Evolutionary conservation across 2,797 vertebrate genomes (phyloP).

Genomic region (Benthosema pterotum): DNA sequence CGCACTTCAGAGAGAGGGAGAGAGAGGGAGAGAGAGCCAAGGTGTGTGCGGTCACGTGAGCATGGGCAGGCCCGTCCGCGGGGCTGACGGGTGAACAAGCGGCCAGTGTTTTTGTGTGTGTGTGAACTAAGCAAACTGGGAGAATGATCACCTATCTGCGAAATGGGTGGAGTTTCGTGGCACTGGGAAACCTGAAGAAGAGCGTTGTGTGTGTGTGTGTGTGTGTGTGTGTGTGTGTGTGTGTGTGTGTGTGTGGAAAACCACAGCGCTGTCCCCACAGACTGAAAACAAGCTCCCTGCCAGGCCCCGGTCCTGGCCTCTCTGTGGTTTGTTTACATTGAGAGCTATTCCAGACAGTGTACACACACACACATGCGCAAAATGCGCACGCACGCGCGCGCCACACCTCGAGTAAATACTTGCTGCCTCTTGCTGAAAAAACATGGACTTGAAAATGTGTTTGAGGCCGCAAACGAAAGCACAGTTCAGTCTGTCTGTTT

Average conservation of each 20-base stretch:
- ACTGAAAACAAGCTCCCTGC: constrained; percentile 61
- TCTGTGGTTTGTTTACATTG: constrained; percentile 73
- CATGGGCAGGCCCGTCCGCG: no score
- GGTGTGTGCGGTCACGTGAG: constrained; percentile 22
- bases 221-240: no score
- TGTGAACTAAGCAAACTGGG: constrained; percentile 58
- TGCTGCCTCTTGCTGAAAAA: constrained; percentile 26
- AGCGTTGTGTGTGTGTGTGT: constrained; percentile 49
- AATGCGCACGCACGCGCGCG: constrained; percentile 35
- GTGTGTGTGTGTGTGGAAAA: no score
- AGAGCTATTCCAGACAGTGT: constrained; percentile 64
- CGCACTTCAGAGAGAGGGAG: no score
- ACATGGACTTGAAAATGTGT: constrained; percentile 24
- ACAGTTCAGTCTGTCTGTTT: constrained; percentile 13
- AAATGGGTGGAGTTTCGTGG: constrained; percentile 41
- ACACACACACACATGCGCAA: constrained; percentile 13
- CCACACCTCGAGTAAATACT: constrained; percentile 32
- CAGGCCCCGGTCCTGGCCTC: constrained; percentile 46
- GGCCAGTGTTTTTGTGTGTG: constrained; percentile 54
- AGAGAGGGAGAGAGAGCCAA: constrained; percentile 19
- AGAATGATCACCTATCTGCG: constrained; percentile 64
- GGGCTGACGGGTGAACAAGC: constrained; percentile 29
- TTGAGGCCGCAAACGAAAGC: constrained; percentile 14
- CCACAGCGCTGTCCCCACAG: constrained; percentile 57
- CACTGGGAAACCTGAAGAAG: constrained; percentile 44